Percentiles rank a stretch among this genome's conserved stretches.
These are phyloP conservation scores for Cassiopea xamachana DNA, from an alignment of 30 jellyfish, hydroid and myxozoan genomes.

Conservation along the genomic window DNA sequence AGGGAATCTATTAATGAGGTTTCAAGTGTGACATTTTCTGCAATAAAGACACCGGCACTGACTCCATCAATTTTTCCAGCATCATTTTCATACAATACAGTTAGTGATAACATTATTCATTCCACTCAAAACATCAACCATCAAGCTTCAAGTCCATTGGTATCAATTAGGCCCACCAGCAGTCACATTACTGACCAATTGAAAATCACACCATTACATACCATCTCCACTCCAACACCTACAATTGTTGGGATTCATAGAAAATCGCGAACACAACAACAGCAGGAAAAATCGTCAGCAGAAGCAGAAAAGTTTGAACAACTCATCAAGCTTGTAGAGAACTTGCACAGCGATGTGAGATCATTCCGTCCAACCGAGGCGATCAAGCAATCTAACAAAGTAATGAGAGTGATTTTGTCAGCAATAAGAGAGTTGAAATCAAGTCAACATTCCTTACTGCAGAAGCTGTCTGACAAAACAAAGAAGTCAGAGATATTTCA, in stretches of 20 bases:
- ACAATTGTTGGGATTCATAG: no score
- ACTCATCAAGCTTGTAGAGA: slow-evolving; percentile 36
- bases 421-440: slow-evolving; percentile 42
- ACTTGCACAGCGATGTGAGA: slow-evolving; percentile 45
- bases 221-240: no score
- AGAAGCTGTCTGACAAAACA: slow-evolving; percentile 13
- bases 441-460: slow-evolving; percentile 7
- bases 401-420: slow-evolving; percentile 36
- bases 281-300: neutral
- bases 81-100: neutral
- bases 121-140: neutral
- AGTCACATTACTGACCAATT: neutral
- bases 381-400: slow-evolving; percentile 29
- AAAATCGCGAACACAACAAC: no score
- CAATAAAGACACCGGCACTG: neutral
- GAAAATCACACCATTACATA: no score
- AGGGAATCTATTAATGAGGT: neutral
- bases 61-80: neutral
- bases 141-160: neutral
- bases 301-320: slow-evolving; percentile 39
- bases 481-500: slow-evolving; percentile 49
- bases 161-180: neutral
- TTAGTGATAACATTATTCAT: neutral
- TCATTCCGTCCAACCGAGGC: slow-evolving; percentile 30
- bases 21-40: neutral